Base-by-base conservation (phyloP, 2,113 vertebrate genomes). In the Zapornia atra region DNA sequence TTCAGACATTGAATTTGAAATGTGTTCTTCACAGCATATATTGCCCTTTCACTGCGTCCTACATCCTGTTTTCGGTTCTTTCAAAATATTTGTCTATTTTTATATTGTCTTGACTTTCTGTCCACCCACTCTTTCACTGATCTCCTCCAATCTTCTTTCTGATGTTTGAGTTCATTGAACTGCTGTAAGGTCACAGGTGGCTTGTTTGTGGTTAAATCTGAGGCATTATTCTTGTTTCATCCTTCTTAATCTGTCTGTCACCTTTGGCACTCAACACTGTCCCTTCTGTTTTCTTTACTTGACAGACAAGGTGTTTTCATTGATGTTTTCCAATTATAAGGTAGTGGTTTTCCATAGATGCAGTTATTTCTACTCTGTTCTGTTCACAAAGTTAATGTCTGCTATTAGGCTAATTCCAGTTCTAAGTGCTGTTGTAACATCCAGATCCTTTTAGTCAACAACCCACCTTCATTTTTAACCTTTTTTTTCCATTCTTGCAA, bases 21-120 rank as follows among this genome's bases (percentile, higher is more conserved):
- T 50, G 11, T 61, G 22, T 82, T 80, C 29, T 82, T 91, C 53
- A 34, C 71, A 76, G 36, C 19, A 22, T 90, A 46, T 61, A 63
- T 56, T 73, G 50, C 63, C 59, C 48, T 92, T 94, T 83, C 29
- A 29, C 79, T 86, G 20, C 20, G 61, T 40, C 56, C 46, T 86
- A 34, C 53, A 31, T 73, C 38, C 29, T 75, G 64, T 54, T 66
- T 83, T 82, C 51, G 57, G 29, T 81, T 90, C 50, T 93, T 71
- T 92, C 88, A 94, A 87, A 94, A 86, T 94, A 94, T 86, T 95
- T 93, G n/a, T 88, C 4, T 91, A 75, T 96, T 94, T 95, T 86
- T 89, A 33, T 82, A 24, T 48, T 91, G 61, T 33, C 66, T 88
- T 86, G 90, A 63, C 31, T 91, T 83, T 65, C 26, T 65, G 84